Base-by-base conservation (phyloP, 92 coral and sea anemone species). In the Phenganax stokvisi region DNA sequence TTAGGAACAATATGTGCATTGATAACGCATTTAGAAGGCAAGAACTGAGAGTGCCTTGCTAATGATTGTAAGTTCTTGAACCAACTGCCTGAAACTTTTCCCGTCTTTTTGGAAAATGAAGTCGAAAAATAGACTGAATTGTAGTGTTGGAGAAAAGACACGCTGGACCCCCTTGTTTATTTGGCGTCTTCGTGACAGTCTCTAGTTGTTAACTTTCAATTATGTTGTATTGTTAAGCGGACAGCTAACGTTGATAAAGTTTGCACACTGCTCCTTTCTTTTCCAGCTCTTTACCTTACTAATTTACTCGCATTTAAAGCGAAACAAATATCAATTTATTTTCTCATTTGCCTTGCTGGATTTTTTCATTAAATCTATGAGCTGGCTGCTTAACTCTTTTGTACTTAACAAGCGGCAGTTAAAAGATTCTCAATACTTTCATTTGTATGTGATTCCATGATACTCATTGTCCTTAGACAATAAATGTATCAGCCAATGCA, bases 1-100 rank as follows among this genome's bases (percentile, higher is more conserved):
- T 96, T 96, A 96, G 83, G 92, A 89, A 87, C 96, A 94, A 94
- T 91, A 92, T 87, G 88, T 78, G 81, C 86, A 77, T 82, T 83
- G 79, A 86, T 91, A 86, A 79, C 63, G 69, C 83, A 79, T 54
- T 79, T 79, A 79, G 83, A 79, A 79, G 83, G 83, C 63, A 79
- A 62, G 17, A 79, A 63, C 54, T 13, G 73, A 44, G 73, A 63
- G 83, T 79, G 83, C 83, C 3, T 54, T 72, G 17, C 57, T 63
- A 63, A 79, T 79, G 73, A 61, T 0, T 28, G 44, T 8, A 73
- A 54, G 73, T 30, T 9, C 69, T 29, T 30, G 28, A 30, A 8
- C 58, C 57, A 29, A 12, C 57, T 27, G 12, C 53, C 51, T 79
- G 52, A 57, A 52, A 63, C 27, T n/a, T 15, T 25, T 11, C 2